These are phyloP conservation scores for Pterocles gutturalis DNA, from an alignment of 2,113 vertebrate species.

Conservation along the genomic window DNA sequence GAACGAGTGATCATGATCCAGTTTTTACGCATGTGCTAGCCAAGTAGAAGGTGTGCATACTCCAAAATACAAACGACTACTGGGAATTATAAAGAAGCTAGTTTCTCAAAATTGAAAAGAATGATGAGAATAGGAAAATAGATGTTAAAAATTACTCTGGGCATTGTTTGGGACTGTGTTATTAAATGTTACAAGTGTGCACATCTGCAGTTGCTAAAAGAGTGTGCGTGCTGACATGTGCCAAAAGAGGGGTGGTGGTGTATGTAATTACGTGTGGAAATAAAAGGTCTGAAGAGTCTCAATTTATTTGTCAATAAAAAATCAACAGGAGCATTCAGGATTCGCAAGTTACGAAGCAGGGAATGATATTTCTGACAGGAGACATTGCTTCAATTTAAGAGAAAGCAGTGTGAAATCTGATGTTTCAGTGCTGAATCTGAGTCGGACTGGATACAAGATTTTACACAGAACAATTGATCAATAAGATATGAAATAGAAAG, in stretches of 20 bases:
- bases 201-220: background rate
- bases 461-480: background rate
- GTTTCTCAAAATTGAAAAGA: background rate
- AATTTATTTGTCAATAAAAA: background rate
- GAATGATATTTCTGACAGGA: background rate
- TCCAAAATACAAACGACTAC: background rate
- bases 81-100: background rate
- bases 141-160: background rate
- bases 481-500: background rate
- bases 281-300: background rate
- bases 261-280: background rate
- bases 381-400: background rate
- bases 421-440: background rate
- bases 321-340: background rate
- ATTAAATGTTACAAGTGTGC: background rate
- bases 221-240: accelerated
- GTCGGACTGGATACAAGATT: background rate
- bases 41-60: background rate
- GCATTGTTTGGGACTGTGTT: background rate
- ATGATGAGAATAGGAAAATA: background rate
- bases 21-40: background rate
- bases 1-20: background rate
- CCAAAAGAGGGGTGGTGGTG: background rate
- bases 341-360: background rate
- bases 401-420: background rate